A percentile compares a stretch with the other conserved stretches of the same genome.
Evolutionary conservation across 2,797 vertebrate species (phyloP).

Genomic region (Selene dorsalis): DNA sequence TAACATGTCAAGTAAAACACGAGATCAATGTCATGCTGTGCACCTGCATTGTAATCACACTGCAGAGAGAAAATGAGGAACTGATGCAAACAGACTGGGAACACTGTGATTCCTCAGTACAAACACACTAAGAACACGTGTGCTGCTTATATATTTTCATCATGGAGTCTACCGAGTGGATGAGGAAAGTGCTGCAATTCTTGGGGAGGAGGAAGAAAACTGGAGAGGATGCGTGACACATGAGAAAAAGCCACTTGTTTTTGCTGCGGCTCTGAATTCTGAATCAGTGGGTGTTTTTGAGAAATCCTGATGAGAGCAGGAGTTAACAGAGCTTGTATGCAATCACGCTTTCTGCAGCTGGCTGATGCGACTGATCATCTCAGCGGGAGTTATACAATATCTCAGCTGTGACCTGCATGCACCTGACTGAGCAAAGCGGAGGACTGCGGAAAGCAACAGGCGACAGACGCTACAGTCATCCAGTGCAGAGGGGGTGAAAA

Average conservation of each 20-base stretch:
- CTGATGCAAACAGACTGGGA: slow-evolving; percentile 38
- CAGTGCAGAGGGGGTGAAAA: background rate
- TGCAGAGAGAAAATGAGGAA: background rate
- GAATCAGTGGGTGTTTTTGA: slow-evolving; percentile 45
- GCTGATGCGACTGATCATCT: slow-evolving; percentile 50
- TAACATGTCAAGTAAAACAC: slow-evolving; percentile 30
- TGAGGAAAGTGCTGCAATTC: slow-evolving; percentile 37
- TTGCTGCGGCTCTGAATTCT: slow-evolving; percentile 36
- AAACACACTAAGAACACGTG: slow-evolving; percentile 42
- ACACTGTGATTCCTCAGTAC: slow-evolving; percentile 35
- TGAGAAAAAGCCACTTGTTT: slow-evolving; percentile 58
- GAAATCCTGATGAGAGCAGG: slow-evolving; percentile 54
- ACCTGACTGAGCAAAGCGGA: slow-evolving; percentile 36
- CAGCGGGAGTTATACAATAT: slow-evolving; percentile 46
- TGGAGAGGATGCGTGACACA: slow-evolving; percentile 48
- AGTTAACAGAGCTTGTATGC: slow-evolving; percentile 47
- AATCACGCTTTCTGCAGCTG: slow-evolving; percentile 62
- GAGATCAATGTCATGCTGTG: slow-evolving; percentile 27
- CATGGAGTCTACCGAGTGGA: slow-evolving; percentile 42
- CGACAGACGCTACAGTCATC: slow-evolving; percentile 1
- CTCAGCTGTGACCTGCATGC: slow-evolving; percentile 65
- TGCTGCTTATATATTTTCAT: slow-evolving; percentile 54
- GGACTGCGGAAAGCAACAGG: slow-evolving; percentile 35
- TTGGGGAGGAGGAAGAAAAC: background rate
- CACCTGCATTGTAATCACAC: slow-evolving; percentile 44